These are phyloP conservation scores for Lasioglossum oenotherae DNA, from an alignment of 2,888 invertebrate genomes.

Conservation along the genomic window DNA sequence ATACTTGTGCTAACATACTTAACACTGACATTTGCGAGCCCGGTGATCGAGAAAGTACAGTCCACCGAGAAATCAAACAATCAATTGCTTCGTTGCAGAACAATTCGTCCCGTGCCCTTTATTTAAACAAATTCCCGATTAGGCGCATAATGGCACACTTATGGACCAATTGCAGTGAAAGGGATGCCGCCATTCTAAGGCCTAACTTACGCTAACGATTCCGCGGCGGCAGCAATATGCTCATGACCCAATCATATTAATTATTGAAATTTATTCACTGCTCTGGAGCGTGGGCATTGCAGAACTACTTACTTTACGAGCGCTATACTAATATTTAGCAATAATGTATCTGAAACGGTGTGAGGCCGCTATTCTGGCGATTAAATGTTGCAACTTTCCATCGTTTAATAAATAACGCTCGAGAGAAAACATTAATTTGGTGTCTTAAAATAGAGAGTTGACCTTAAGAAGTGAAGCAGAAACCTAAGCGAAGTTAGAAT, in stretches of 20 bases:
- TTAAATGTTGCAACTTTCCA: not conserved
- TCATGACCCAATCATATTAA: conserved; percentile 4
- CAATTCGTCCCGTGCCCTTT: not conserved
- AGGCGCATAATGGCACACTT: not conserved
- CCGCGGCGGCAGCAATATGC: conserved; percentile 3
- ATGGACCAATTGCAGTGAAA: conserved; percentile 3
- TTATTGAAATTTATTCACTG: conserved; percentile 6
- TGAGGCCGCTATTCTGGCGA: not conserved
- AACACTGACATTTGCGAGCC: not conserved
- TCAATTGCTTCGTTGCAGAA: not conserved
- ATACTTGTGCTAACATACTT: not conserved
- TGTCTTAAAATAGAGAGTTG: not conserved
- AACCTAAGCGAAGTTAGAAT: not conserved
- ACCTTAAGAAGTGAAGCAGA: not conserved
- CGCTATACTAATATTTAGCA: not conserved
- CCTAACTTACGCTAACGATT: conserved; percentile 34
- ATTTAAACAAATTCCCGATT: conserved; percentile 18
- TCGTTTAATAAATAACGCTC: not conserved
- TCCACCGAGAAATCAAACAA: conserved; percentile 1
- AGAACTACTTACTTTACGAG: not conserved
- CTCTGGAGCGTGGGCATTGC: not conserved
- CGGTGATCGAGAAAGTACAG: not conserved
- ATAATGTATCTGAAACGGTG: not conserved
- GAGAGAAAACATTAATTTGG: not conserved
- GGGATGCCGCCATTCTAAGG: conserved; percentile 14